A percentile compares a stretch with the other conserved stretches of the same genome.
phyloP scores from a whole-genome alignment of 2,113 vertebrate species.

The Eleginops maclovinus region DNA sequence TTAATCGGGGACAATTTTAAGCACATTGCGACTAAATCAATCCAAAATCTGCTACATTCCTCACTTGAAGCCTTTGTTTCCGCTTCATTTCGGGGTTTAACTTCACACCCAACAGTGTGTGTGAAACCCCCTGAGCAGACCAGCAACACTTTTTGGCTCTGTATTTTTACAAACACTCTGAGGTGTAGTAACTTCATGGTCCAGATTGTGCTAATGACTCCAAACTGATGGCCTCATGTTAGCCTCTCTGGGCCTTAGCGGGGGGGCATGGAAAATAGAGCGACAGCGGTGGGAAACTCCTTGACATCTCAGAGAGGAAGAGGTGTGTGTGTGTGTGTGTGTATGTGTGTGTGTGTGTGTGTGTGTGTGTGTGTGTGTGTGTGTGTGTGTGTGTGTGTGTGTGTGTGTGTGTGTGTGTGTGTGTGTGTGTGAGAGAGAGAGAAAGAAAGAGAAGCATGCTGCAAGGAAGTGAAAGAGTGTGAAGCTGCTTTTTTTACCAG shows the following conservation, averaged over 20 bases:
- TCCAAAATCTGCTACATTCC: background rate
- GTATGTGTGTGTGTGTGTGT: no score
- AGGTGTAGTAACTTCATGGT: slow-evolving; percentile 66
- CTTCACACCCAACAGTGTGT: slow-evolving; percentile 33
- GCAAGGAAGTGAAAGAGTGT: slow-evolving; percentile 1
- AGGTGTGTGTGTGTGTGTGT: background rate
- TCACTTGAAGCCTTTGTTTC: slow-evolving; percentile 2
- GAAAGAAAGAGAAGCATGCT: background rate
- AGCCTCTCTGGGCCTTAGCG: slow-evolving; percentile 41
- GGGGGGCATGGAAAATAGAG: slow-evolving; percentile 53
- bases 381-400: background rate
- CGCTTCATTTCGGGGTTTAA: slow-evolving; percentile 15
- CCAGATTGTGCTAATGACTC: slow-evolving; percentile 63
- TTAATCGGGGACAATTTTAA: background rate
- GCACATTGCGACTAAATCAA: background rate
- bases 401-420: slow-evolving; percentile 4
- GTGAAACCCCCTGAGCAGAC: slow-evolving; percentile 40
- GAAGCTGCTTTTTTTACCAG: slow-evolving; percentile 48
- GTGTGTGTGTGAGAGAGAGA: slow-evolving; percentile 6
- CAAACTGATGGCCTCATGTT: slow-evolving; percentile 54
- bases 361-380: no score
- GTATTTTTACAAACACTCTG: slow-evolving; percentile 60
- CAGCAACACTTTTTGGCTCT: slow-evolving; percentile 45
- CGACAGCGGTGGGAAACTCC: slow-evolving; percentile 60
- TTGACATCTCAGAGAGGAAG: slow-evolving; percentile 36